phyloP scores from a whole-genome alignment of 2,797 vertebrate genomes.

The Enteromius unitaeniatus region DNA sequence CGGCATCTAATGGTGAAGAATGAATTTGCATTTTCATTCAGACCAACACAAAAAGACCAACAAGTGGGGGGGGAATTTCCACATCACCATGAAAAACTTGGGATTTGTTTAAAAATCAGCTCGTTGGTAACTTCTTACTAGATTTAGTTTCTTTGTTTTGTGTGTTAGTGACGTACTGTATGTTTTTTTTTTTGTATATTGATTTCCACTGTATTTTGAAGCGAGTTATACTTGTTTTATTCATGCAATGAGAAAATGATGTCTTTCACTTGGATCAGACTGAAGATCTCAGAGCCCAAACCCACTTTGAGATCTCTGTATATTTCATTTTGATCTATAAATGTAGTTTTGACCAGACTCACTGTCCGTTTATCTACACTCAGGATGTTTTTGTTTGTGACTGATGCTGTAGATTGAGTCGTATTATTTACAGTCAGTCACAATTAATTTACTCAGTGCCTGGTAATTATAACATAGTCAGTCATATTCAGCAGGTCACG shows the following conservation, averaged over 20 bases:
- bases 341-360: not conserved
- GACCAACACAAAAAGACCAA: too few relatives aligned
- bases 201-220: too few relatives aligned
- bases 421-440: not conserved
- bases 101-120: too few relatives aligned
- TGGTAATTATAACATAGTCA: not conserved
- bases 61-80: too few relatives aligned
- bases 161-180: not conserved
- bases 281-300: not conserved
- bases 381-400: not conserved
- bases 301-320: not conserved
- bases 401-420: not conserved
- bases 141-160: not conserved
- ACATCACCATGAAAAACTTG: too few relatives aligned
- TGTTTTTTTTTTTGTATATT: not conserved
- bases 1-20: too few relatives aligned
- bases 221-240: too few relatives aligned
- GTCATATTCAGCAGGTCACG: too few relatives aligned
- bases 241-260: not conserved
- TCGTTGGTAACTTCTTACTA: not conserved
- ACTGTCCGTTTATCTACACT: not conserved
- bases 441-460: not conserved
- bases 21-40: too few relatives aligned
- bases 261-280: not conserved
- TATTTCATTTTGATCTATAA: not conserved